Evolutionary conservation across 2,113 vertebrate species (phyloP).

Genomic region (Clarias macrocephalus): DNA sequence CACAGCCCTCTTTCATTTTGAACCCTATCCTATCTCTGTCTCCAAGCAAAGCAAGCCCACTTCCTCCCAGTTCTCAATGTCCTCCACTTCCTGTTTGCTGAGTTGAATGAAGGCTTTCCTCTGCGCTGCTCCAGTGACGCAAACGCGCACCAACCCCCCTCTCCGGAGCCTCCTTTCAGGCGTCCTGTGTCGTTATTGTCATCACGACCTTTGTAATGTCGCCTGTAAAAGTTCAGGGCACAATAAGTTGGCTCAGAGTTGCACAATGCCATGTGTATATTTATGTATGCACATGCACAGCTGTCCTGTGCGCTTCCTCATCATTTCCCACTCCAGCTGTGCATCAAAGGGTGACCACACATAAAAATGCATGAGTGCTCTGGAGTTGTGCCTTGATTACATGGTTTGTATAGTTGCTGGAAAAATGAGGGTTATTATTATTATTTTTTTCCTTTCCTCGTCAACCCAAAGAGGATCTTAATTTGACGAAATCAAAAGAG

Average conservation of each 20-base stretch:
- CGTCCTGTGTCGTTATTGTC: constrained; percentile 29
- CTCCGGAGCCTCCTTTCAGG: constrained; percentile 37
- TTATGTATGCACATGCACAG: not conserved
- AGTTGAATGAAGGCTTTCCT: constrained; percentile 57
- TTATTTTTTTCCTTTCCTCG: not conserved
- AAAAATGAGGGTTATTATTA: not conserved
- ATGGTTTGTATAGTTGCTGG: not conserved
- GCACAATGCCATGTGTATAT: constrained; percentile 27
- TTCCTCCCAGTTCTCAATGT: constrained; percentile 44
- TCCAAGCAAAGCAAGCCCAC: constrained; percentile 12
- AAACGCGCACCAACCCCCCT: constrained; percentile 29
- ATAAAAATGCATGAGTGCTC: constrained; percentile 1
- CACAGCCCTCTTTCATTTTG: not conserved
- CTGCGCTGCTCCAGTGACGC: constrained; percentile 35
- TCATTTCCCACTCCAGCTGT: constrained; percentile 19
- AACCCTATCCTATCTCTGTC: constrained; percentile 7
- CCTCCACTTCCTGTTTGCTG: constrained; percentile 53
- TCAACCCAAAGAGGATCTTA: not conserved
- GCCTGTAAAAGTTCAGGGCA: constrained; percentile 33
- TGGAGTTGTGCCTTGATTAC: not conserved
- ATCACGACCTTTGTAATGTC: constrained; percentile 10
- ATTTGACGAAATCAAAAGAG: not conserved
- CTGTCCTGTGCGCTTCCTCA: not conserved
- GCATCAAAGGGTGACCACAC: constrained; percentile 29
- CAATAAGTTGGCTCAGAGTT: constrained; percentile 41